Conservation (phyloP, 2,888 invertebrate genomes). For the Stenoptilia bipunctidactyla region DNA sequence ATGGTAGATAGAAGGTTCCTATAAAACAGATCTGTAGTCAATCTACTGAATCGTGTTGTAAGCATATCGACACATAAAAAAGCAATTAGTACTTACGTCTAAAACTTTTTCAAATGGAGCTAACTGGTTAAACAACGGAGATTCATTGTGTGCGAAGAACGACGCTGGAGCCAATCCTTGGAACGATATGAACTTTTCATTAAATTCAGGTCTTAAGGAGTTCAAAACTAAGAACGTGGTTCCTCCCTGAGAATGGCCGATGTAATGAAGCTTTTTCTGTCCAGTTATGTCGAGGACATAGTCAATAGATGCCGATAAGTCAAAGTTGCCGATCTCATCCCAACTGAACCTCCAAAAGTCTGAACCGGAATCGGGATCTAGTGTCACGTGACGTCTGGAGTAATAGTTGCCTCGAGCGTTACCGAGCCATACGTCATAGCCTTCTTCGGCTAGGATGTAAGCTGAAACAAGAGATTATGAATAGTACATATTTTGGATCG, state of each 20-base stretch:
- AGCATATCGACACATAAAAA: no score
- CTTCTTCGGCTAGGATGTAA: conserved; percentile 69
- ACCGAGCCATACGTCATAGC: conserved; percentile 83
- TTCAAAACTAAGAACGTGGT: conserved; percentile 41
- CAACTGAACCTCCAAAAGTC: conserved; percentile 43
- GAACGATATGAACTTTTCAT: conserved; percentile 37
- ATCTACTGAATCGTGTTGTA: no score
- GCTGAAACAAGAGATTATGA: no score
- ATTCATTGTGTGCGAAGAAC: conserved; percentile 29
- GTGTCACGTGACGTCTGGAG: conserved; percentile 36
- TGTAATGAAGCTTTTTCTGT: conserved; percentile 34
- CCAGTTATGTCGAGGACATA: conserved; percentile 25
- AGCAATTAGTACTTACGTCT: conserved; percentile 23
- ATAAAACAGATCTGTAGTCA: no score
- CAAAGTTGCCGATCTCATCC: conserved; percentile 41
- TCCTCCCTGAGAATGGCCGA: conserved; percentile 51
- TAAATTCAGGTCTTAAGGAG: conserved; percentile 41
- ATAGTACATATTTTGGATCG: no score
- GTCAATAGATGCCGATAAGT: conserved; percentile 35
- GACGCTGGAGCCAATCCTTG: conserved; percentile 49
- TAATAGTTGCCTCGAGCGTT: conserved; percentile 82
- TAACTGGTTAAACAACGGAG: conserved; percentile 18
- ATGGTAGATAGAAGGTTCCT: no score
- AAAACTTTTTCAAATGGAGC: conserved; percentile 25
- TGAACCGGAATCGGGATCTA: conserved; percentile 28